A percentile compares a stretch with the other conserved stretches of the same genome.
These are phyloP conservation scores for Sarcophaga rosellei DNA, from an alignment of 2,888 invertebrate genomes.

Conservation along the genomic window DNA sequence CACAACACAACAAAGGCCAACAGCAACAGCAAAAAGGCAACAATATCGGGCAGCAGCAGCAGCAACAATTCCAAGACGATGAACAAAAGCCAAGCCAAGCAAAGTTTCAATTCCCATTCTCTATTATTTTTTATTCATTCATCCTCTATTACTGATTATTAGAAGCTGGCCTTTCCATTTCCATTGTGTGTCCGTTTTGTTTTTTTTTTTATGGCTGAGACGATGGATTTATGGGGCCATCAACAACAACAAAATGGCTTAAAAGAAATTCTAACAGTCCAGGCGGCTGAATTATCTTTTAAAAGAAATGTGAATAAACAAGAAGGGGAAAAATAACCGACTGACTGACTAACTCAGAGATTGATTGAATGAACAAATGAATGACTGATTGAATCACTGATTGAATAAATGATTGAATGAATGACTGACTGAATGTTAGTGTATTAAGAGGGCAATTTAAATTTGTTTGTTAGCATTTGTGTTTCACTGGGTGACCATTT, in stretches of 20 bases:
- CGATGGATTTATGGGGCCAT: constrained; percentile 30
- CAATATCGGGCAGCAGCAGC: neutral
- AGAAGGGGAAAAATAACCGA: neutral
- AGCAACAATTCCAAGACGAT: neutral
- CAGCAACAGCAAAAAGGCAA: constrained; percentile 5
- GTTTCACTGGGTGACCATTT: constrained; percentile 41
- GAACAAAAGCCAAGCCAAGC: neutral
- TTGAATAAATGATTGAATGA: neutral
- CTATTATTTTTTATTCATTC: constrained; percentile 18
- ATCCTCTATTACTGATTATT: neutral
- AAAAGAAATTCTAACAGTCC: too few species aligned
- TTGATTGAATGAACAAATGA: neutral
- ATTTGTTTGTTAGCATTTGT: constrained; percentile 38
- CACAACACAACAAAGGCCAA: constrained; percentile 46
- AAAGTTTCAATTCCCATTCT: neutral
- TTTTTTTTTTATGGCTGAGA: neutral
- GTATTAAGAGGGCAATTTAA: constrained; percentile 42
- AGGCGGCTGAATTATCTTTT: neutral
- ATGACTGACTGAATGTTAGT: neutral
- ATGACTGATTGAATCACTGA: neutral
- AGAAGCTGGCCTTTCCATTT: too few species aligned
- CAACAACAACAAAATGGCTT: neutral
- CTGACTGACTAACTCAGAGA: neutral
- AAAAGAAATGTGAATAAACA: neutral
- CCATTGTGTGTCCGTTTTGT: too few species aligned